Conservation (phyloP, 2,113 vertebrate genomes). For the rat (Rattus norvegicus) region DNA sequence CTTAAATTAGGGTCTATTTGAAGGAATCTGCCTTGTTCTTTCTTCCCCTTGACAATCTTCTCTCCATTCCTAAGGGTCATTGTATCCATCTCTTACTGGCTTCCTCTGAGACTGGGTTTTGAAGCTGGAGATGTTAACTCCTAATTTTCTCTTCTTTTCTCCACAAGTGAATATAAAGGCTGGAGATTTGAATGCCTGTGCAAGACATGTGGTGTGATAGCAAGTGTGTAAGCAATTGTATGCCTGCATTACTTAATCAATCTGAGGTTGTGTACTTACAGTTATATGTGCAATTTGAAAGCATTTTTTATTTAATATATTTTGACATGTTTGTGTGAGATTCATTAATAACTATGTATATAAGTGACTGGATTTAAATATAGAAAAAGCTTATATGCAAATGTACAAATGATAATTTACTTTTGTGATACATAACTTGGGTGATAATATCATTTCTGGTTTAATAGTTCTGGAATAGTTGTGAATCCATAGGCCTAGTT, state of each 20-base stretch:
- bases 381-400: background rate
- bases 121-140: constrained; percentile 30
- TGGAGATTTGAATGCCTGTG: background rate
- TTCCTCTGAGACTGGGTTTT: constrained; percentile 44
- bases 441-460: background rate
- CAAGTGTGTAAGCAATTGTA: background rate
- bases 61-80: background rate
- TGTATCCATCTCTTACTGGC: background rate
- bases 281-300: background rate
- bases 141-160: background rate
- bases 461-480: background rate
- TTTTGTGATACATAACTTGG: background rate
- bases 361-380: background rate
- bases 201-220: background rate
- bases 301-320: background rate
- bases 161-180: background rate
- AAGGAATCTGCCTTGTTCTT: background rate
- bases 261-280: background rate
- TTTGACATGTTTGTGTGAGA: background rate
- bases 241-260: background rate
- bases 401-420: background rate
- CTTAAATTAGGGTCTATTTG: background rate
- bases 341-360: background rate
- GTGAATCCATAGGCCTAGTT: background rate
- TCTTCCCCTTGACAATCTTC: background rate